Percentiles rank a stretch among this genome's conserved stretches.
Conservation (phyloP, 1,140 invertebrate species). For the Drosophila pseudoobscura region DNA sequence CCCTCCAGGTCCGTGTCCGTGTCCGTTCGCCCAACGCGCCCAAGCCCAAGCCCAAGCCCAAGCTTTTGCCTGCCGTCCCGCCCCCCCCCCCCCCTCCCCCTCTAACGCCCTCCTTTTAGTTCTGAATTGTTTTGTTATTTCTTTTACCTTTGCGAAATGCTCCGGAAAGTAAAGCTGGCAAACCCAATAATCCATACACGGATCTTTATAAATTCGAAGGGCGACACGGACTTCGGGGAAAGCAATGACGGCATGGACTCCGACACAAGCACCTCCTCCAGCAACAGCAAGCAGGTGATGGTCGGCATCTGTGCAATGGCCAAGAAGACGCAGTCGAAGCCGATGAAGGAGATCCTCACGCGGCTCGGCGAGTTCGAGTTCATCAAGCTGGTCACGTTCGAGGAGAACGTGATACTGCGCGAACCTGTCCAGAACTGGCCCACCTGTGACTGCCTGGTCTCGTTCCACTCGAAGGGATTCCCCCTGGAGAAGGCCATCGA, state of each 20-base stretch:
- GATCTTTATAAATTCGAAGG: slow-evolving; percentile 83
- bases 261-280: slow-evolving; percentile 83
- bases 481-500: slow-evolving; percentile 99
- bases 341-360: slow-evolving; percentile 98
- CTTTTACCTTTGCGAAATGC: background rate
- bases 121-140: background rate
- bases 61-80: background rate
- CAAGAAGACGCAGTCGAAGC: slow-evolving; percentile 99
- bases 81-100: too few relatives aligned
- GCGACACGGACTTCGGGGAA: slow-evolving; percentile 88
- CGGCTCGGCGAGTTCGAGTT: slow-evolving; percentile 98
- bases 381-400: slow-evolving; percentile 96
- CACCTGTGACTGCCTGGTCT: slow-evolving; percentile 97
- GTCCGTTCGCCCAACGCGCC: too few relatives aligned
- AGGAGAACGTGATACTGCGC: slow-evolving; percentile 97
- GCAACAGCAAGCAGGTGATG: slow-evolving; percentile 88
- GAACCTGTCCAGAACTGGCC: slow-evolving; percentile 99
- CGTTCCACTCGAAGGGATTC: slow-evolving; percentile 99
- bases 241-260: slow-evolving; percentile 86
- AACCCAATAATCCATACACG: background rate
- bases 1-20: too few relatives aligned
- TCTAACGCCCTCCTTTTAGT: background rate
- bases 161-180: background rate
- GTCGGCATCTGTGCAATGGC: slow-evolving; percentile 99
- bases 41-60: too few relatives aligned